Evolutionary conservation across 2,113 vertebrate genomes (phyloP).

Genomic region (Chitala chitala): DNA sequence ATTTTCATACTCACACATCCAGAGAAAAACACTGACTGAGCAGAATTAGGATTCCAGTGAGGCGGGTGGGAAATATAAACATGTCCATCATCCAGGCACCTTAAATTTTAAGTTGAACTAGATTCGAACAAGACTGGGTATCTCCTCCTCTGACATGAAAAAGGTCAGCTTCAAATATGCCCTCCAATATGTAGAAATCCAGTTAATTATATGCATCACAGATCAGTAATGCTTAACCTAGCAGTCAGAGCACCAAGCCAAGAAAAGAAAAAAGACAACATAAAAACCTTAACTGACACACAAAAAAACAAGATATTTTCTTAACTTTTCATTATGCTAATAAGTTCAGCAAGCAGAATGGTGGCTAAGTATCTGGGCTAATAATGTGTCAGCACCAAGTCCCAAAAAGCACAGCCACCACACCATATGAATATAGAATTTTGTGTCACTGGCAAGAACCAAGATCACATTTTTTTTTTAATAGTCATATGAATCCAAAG

Average conservation of each 20-base stretch:
- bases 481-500: too few relatives aligned
- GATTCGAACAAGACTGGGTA: neutral
- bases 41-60: too few relatives aligned
- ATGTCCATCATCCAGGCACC: too few relatives aligned
- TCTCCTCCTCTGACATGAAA: neutral
- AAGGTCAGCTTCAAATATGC: neutral
- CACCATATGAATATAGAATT: too few relatives aligned
- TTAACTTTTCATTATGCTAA: slow-evolving; percentile 9
- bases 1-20: too few relatives aligned
- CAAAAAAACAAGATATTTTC: neutral
- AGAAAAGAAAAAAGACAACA: neutral
- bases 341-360: neutral
- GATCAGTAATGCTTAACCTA: slow-evolving; percentile 6
- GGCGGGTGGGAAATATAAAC: too few relatives aligned
- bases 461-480: too few relatives aligned
- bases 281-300: neutral
- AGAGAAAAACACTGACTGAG: too few relatives aligned
- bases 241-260: neutral
- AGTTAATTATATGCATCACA: slow-evolving; percentile 17
- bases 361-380: neutral
- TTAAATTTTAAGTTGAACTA: neutral
- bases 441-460: too few relatives aligned
- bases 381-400: neutral
- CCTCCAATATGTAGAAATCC: slow-evolving; percentile 2
- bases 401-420: too few relatives aligned